A percentile compares a stretch with the other conserved stretches of the same genome.
Conservation (phyloP, 2,888 invertebrate genomes). For the Amphipyra tragopoginis region DNA sequence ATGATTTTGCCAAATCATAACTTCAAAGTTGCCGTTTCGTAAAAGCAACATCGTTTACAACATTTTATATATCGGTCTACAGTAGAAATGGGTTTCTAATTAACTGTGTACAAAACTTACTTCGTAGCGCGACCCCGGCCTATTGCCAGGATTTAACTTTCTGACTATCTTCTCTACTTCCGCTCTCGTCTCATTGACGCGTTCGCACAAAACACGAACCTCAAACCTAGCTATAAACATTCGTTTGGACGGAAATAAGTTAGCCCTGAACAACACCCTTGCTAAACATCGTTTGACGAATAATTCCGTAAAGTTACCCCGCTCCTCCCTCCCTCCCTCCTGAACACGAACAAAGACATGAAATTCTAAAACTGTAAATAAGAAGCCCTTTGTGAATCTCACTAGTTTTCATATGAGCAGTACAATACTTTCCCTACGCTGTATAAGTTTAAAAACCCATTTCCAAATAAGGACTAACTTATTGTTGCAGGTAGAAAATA, state of each 20-base stretch:
- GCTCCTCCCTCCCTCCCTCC: too few species aligned
- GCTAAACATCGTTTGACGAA: constrained; percentile 48
- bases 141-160: too few species aligned
- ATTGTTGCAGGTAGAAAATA: too few species aligned
- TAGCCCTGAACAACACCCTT: constrained; percentile 45
- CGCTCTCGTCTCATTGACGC: not conserved
- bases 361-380: too few species aligned
- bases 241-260: constrained; percentile 48
- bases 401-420: constrained; percentile 19
- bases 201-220: too few species aligned
- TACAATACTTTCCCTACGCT: constrained; percentile 20
- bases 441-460: constrained; percentile 42
- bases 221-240: constrained; percentile 22
- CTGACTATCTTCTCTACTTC: too few species aligned
- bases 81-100: constrained; percentile 51
- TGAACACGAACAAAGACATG: too few species aligned
- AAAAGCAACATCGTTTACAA: constrained; percentile 11
- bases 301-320: constrained; percentile 33
- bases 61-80: constrained; percentile 17
- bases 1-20: constrained; percentile 1
- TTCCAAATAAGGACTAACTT: constrained; percentile 18
- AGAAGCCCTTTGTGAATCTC: too few species aligned
- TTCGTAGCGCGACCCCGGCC: too few species aligned
- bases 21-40: not conserved
- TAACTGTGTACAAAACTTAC: constrained; percentile 12